Evolutionary conservation across 2,888 invertebrate species (phyloP).

Genomic region (Arrhopalites spinosus): DNA sequence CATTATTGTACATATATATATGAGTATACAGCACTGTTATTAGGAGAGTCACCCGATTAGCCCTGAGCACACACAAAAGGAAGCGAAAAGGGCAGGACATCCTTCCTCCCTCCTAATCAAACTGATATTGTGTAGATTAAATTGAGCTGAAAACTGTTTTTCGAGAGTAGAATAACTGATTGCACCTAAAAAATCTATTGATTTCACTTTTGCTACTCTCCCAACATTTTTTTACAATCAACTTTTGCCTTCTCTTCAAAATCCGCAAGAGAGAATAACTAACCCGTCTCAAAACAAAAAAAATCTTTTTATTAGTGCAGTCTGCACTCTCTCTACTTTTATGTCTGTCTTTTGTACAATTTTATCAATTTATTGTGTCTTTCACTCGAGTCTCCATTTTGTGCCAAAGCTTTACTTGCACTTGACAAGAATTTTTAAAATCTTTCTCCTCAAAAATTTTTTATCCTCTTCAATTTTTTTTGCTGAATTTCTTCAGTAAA

Average conservation of each 20-base stretch:
- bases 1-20: neutral
- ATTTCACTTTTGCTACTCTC: slow-evolving; percentile 15
- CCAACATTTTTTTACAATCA: neutral
- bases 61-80: neutral
- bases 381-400: too few relatives aligned
- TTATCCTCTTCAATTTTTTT: too few relatives aligned
- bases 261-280: neutral
- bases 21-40: neutral
- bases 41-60: slow-evolving; percentile 6
- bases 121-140: slow-evolving; percentile 49
- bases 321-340: too few relatives aligned
- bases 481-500: too few relatives aligned
- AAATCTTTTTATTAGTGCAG: too few relatives aligned
- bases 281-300: neutral
- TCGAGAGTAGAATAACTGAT: slow-evolving; percentile 47
- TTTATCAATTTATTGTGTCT: too few relatives aligned
- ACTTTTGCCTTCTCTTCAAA: slow-evolving; percentile 2
- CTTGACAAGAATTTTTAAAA: too few relatives aligned
- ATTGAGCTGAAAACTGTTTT: slow-evolving; percentile 51
- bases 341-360: too few relatives aligned
- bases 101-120: slow-evolving; percentile 46
- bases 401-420: too few relatives aligned
- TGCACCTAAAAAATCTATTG: slow-evolving; percentile 1
- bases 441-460: too few relatives aligned
- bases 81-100: neutral